These are phyloP conservation scores for Thamnaconus septentrionalis DNA, from an alignment of 2,113 vertebrate genomes.

Conservation along the genomic window DNA sequence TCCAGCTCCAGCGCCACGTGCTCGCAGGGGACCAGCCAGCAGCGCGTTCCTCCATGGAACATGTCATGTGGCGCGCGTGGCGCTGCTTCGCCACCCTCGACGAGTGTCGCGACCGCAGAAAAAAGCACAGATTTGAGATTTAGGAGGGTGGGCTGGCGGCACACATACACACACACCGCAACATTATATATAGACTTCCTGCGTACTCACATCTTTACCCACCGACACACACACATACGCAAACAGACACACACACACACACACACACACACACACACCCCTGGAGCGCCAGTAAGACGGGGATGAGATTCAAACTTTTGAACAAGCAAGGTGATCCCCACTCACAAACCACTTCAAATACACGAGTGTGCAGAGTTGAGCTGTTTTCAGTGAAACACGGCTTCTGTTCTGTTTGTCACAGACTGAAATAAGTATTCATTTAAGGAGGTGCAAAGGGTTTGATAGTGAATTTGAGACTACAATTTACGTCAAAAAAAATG, in stretches of 20 bases:
- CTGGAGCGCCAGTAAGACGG: conserved; percentile 22
- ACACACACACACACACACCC: conserved; percentile 8
- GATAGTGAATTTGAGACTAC: too few species aligned
- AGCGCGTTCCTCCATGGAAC: conserved; percentile 11
- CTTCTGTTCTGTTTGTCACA: conserved; percentile 20
- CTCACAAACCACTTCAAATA: conserved; percentile 69
- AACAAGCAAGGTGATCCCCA: conserved; percentile 66
- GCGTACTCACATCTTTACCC: conserved; percentile 54
- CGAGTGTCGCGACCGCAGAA: conserved; percentile 54
- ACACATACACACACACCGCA: conserved; percentile 47
- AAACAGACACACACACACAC: conserved; percentile 5
- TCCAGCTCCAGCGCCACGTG: neutral
- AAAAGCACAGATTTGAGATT: conserved; percentile 68
- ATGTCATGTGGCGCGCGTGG: neutral
- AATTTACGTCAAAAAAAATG: too few species aligned
- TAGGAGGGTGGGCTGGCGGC: conserved; percentile 52
- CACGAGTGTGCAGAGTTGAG: conserved; percentile 14
- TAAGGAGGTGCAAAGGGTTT: neutral
- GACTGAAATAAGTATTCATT: conserved; percentile 32
- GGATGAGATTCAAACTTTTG: conserved; percentile 37
- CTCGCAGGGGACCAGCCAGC: neutral
- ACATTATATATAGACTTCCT: conserved; percentile 73
- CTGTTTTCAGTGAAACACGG: conserved; percentile 10
- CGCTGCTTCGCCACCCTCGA: conserved; percentile 11
- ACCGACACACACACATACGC: conserved; percentile 22